Evolutionary conservation across 2,888 invertebrate genomes (phyloP).

Genomic region (Oeneis ivallda): DNA sequence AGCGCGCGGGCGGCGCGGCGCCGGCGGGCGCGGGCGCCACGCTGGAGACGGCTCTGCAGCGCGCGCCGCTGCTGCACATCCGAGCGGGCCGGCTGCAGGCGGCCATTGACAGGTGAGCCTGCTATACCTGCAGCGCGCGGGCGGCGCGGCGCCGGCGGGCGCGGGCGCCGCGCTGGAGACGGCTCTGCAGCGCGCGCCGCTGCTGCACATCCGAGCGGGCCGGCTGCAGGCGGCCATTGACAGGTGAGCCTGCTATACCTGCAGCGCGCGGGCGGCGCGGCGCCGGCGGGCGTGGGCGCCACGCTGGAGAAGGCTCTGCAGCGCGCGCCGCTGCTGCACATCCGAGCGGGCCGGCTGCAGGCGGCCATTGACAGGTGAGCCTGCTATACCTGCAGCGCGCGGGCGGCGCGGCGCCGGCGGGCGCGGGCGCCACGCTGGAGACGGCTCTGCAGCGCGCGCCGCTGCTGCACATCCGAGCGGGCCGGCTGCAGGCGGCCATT

Average conservation of each 20-base stretch:
- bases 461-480: constrained; percentile 89
- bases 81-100: constrained; percentile 87
- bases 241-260: constrained; percentile 95
- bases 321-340: constrained; percentile 91
- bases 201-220: constrained; percentile 89
- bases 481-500: constrained; percentile 86
- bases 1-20: constrained; percentile 61
- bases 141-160: constrained; percentile 69
- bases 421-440: constrained; percentile 92
- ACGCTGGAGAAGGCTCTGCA: constrained; percentile 95
- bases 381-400: constrained; percentile 90
- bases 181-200: constrained; percentile 93
- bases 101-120: constrained; percentile 93
- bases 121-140: constrained; percentile 88
- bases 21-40: constrained; percentile 87
- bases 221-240: constrained; percentile 87
- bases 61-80: constrained; percentile 92
- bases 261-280: constrained; percentile 72
- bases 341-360: constrained; percentile 88
- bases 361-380: constrained; percentile 91
- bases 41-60: constrained; percentile 93
- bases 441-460: constrained; percentile 94
- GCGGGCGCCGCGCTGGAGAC: constrained; percentile 92
- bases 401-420: constrained; percentile 55
- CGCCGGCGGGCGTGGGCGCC: constrained; percentile 85